Evolutionary conservation across 1,140 invertebrate species (phyloP).

Genomic region (Mercenaria mercenaria): DNA sequence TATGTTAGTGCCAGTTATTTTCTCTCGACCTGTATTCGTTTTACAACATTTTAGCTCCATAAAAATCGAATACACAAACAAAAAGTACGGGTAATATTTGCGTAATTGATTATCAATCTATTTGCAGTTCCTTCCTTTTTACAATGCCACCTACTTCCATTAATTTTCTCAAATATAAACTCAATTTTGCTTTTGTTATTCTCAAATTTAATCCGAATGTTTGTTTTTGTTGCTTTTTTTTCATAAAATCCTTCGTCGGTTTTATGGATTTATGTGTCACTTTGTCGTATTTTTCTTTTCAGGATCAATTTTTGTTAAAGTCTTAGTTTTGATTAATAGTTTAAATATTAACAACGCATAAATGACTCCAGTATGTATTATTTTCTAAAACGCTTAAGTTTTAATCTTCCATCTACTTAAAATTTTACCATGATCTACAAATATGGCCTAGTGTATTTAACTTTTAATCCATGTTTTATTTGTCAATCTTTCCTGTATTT

Average conservation of each 20-base stretch:
- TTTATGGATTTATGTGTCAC: background rate
- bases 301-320: background rate
- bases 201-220: background rate
- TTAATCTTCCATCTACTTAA: background rate
- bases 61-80: too few species aligned
- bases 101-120: background rate
- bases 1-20: too few species aligned
- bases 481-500: background rate
- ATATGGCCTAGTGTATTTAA: background rate
- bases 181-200: background rate
- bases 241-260: too few species aligned
- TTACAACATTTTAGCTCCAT: too few species aligned
- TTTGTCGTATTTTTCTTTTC: background rate
- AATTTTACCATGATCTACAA: background rate
- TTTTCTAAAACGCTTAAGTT: background rate
- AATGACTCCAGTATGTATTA: background rate
- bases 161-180: background rate
- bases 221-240: too few species aligned
- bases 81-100: background rate
- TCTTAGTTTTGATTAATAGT: background rate
- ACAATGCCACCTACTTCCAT: too few species aligned
- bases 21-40: too few species aligned
- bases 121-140: background rate
- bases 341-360: background rate
- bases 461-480: constrained; percentile 4